These are phyloP conservation scores for Nineta flava DNA, from an alignment of 2,888 invertebrate species.

Conservation along the genomic window DNA sequence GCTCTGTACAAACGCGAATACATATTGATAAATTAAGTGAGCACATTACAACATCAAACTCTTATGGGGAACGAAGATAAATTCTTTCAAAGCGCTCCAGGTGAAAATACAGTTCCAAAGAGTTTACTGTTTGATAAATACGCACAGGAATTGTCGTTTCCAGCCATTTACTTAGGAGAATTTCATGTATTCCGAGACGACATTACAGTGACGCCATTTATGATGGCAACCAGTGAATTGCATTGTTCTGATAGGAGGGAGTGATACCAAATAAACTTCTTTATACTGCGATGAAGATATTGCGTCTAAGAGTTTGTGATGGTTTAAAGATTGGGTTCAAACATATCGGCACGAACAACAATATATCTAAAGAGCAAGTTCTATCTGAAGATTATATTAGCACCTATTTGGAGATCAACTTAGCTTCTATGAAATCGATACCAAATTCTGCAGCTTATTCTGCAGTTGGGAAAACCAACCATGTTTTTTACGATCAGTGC, in stretches of 20 bases:
- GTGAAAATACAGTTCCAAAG: slow-evolving; percentile 2
- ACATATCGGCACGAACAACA: too few relatives aligned
- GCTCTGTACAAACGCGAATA: slow-evolving; percentile 2
- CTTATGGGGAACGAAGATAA: slow-evolving; percentile 15
- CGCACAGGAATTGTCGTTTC: slow-evolving; percentile 26
- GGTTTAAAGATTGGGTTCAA: too few relatives aligned
- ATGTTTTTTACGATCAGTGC: too few relatives aligned
- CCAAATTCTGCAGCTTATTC: slow-evolving; percentile 15
- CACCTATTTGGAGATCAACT: slow-evolving; percentile 10
- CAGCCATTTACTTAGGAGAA: slow-evolving; percentile 25
- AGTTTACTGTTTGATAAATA: slow-evolving; percentile 22
- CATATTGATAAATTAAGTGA: slow-evolving; percentile 11
- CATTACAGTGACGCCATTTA: slow-evolving; percentile 12
- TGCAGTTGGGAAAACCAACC: slow-evolving; percentile 21
- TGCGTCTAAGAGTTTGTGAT: too few relatives aligned
- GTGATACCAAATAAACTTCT: too few relatives aligned
- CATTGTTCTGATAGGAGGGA: slow-evolving; percentile 1
- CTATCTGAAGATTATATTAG: slow-evolving; percentile 19
- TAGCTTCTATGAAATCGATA: too few relatives aligned
- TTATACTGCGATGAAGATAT: too few relatives aligned
- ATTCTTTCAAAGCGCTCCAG: slow-evolving; percentile 11
- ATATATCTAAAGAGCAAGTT: slow-evolving; percentile 14
- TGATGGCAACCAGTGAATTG: slow-evolving; percentile 13
- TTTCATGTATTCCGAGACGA: slow-evolving; percentile 17
- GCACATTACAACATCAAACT: slow-evolving; percentile 13